These are phyloP conservation scores for Parazoanthus swiftii DNA, from an alignment of 92 coral and sea anemone genomes.

Conservation along the genomic window DNA sequence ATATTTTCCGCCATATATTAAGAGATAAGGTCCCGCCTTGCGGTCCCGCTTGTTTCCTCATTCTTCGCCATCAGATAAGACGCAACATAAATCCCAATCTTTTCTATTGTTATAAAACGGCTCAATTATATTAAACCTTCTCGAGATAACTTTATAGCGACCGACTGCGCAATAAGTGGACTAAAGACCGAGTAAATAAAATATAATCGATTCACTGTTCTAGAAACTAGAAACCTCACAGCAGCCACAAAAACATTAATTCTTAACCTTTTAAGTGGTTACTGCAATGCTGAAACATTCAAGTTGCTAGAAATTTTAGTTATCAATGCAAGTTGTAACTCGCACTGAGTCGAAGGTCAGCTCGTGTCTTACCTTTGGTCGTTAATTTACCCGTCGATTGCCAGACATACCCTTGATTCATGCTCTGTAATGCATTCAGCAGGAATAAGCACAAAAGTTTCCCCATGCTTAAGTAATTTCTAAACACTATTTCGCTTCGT, in stretches of 20 bases:
- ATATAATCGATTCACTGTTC: background rate
- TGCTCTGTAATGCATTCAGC: background rate
- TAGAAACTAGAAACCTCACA: too few species aligned
- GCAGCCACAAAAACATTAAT: too few species aligned
- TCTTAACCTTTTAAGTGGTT: too few species aligned
- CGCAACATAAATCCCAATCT: too few species aligned
- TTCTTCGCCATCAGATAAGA: background rate
- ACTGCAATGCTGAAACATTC: too few species aligned
- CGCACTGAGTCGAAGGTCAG: background rate
- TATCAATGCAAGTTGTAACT: background rate
- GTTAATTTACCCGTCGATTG: background rate
- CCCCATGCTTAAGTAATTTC: background rate
- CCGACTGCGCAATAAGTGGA: background rate
- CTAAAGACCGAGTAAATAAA: background rate
- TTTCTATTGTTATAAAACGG: too few species aligned
- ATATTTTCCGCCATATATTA: background rate
- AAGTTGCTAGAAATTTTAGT: background rate
- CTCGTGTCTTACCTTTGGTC: conserved; percentile 8
- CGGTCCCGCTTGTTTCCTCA: background rate
- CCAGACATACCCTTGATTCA: conserved; percentile 16
- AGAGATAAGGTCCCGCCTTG: background rate
- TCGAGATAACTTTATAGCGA: background rate
- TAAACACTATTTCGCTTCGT: background rate
- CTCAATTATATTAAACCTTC: too few species aligned
- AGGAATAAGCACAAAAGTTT: background rate